Evolutionary conservation across 2,113 vertebrate genomes (phyloP).

Genomic region (Hyla sarda): DNA sequence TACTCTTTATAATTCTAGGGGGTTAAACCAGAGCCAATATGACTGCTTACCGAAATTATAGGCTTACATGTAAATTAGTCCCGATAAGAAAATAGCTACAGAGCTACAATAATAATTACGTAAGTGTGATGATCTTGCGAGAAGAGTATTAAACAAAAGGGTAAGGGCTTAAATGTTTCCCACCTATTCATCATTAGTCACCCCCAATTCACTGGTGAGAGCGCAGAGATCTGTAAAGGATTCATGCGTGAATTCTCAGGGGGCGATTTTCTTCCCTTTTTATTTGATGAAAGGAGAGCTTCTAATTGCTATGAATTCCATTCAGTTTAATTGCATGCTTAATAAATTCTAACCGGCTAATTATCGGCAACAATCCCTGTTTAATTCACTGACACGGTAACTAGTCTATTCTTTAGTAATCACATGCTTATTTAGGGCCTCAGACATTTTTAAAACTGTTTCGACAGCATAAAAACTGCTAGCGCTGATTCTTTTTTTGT

Average conservation of each 20-base stretch:
- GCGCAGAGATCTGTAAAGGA: constrained; percentile 18
- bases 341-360: constrained; percentile 89
- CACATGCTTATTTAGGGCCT: constrained; percentile 84
- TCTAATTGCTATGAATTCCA: constrained; percentile 81
- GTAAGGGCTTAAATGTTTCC: not conserved
- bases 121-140: not conserved
- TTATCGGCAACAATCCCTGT: constrained; percentile 87
- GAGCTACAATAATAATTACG: not conserved
- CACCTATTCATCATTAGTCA: constrained; percentile 26
- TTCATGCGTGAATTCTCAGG: constrained; percentile 43
- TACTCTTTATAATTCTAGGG: not conserved
- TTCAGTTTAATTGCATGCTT: constrained; percentile 85
- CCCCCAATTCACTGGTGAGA: constrained; percentile 23
- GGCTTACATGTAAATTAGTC: not conserved
- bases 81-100: not conserved
- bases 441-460: constrained; percentile 61
- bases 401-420: constrained; percentile 86
- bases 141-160: not conserved
- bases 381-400: constrained; percentile 83
- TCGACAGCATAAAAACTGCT: constrained; percentile 60
- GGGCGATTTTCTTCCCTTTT: constrained; percentile 56
- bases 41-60: not conserved
- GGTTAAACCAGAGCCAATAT: not conserved
- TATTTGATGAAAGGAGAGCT: constrained; percentile 65
- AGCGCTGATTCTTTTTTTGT: constrained; percentile 49